Evolutionary conservation across 2,113 vertebrate genomes (phyloP).

Genomic region (Xiphophorus maculatus): DNA sequence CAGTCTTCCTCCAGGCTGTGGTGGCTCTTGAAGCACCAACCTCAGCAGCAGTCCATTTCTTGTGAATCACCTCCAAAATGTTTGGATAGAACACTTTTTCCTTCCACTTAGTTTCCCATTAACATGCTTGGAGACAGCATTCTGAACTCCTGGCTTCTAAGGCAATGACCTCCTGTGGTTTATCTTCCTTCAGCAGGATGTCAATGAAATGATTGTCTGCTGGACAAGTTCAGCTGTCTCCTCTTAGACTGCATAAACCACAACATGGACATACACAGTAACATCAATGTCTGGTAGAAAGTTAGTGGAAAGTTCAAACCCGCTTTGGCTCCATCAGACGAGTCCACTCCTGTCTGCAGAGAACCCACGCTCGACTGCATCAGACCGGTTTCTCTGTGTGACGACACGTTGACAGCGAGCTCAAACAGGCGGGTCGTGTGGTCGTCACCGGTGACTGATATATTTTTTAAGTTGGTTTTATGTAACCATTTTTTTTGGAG

Average conservation of each 20-base stretch:
- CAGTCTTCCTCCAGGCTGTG: too few species aligned
- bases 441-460: not conserved
- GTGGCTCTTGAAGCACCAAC: too few species aligned
- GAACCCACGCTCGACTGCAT: constrained; percentile 22
- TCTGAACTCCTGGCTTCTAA: too few species aligned
- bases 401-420: constrained; percentile 26
- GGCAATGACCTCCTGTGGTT: too few species aligned
- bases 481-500: not conserved
- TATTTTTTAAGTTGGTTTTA: not conserved
- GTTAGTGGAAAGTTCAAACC: constrained; percentile 44
- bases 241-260: not conserved
- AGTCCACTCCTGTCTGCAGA: constrained; percentile 19
- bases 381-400: constrained; percentile 19
- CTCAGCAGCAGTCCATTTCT: not conserved
- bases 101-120: not conserved
- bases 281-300: constrained; percentile 42
- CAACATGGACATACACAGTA: not conserved
- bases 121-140: not conserved
- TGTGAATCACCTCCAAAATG: not conserved
- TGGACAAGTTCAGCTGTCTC: not conserved
- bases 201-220: not conserved
- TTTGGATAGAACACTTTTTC: not conserved
- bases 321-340: not conserved
- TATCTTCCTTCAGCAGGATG: not conserved
- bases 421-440: constrained; percentile 54